These are phyloP conservation scores for Thunnus thynnus DNA, from an alignment of 2,113 vertebrate species.

Conservation along the genomic window DNA sequence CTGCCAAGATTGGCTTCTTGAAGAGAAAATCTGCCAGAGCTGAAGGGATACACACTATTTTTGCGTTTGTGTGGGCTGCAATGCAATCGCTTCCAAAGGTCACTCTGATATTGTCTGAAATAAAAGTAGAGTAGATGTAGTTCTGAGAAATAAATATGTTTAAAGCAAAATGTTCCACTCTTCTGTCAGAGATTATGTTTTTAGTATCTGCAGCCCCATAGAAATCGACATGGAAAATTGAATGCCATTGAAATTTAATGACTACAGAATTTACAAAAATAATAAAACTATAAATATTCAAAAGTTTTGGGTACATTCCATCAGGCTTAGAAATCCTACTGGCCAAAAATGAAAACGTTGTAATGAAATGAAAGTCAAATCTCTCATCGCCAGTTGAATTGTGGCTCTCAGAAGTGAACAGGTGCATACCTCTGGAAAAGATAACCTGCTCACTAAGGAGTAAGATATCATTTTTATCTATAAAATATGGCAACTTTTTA, in stretches of 20 bases:
- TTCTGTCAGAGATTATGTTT: neutral
- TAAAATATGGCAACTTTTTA: too few relatives aligned
- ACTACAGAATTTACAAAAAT: neutral
- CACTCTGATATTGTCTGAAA: slow-evolving; percentile 31
- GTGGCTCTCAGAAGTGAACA: neutral
- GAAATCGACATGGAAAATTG: slow-evolving; percentile 1
- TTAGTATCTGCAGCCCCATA: neutral
- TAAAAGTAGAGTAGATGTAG: slow-evolving; percentile 29
- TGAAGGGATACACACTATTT: slow-evolving; percentile 42
- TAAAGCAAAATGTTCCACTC: neutral
- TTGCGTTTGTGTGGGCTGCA: slow-evolving; percentile 47
- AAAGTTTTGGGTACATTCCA: slow-evolving; percentile 11
- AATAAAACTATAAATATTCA: neutral
- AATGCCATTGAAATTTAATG: neutral
- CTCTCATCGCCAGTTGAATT: neutral
- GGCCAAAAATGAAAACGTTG: neutral
- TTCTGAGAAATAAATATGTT: slow-evolving; percentile 2
- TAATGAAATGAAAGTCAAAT: neutral
- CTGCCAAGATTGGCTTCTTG: slow-evolving; percentile 22
- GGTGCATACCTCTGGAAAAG: too few relatives aligned
- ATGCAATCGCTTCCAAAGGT: slow-evolving; percentile 35
- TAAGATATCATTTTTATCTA: too few relatives aligned
- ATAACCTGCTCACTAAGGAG: too few relatives aligned
- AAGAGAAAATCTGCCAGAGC: slow-evolving; percentile 20
- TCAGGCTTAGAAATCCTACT: neutral